Percentiles rank a stretch among this genome's conserved stretches.
Conservation (phyloP, 2,113 vertebrate genomes). For the Semnornis frantzii region DNA sequence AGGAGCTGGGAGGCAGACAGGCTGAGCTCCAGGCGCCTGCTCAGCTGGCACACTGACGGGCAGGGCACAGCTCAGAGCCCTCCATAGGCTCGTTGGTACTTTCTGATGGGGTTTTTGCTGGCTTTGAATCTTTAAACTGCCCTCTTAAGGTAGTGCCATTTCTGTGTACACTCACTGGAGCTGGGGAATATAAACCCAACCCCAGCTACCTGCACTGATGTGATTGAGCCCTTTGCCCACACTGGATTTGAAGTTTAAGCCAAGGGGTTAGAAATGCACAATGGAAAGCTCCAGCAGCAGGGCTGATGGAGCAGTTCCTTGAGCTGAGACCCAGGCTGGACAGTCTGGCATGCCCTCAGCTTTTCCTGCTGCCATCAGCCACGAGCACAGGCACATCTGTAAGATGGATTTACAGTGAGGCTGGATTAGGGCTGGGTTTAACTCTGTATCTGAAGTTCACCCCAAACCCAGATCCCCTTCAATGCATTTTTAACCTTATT, state of each 20-base stretch:
- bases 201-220: neutral
- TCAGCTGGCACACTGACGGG: neutral
- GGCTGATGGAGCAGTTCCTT: neutral
- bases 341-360: neutral
- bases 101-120: neutral
- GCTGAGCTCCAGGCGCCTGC: neutral
- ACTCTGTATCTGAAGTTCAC: neutral
- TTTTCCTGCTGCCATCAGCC: neutral
- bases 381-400: neutral
- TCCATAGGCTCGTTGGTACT: neutral
- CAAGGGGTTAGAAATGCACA: neutral
- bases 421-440: neutral
- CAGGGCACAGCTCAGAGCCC: neutral
- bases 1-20: neutral
- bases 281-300: neutral
- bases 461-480: neutral
- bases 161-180: neutral
- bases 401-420: neutral
- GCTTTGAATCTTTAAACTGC: neutral
- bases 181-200: rapidly evolving
- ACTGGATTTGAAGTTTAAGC: neutral
- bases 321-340: neutral
- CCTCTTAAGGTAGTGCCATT: neutral
- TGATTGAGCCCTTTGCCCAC: neutral
- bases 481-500: neutral